A percentile compares a stretch with the other conserved stretches of the same genome.
Conservation (phyloP, 2,797 vertebrate genomes). For the Hafferia zeledoni region DNA sequence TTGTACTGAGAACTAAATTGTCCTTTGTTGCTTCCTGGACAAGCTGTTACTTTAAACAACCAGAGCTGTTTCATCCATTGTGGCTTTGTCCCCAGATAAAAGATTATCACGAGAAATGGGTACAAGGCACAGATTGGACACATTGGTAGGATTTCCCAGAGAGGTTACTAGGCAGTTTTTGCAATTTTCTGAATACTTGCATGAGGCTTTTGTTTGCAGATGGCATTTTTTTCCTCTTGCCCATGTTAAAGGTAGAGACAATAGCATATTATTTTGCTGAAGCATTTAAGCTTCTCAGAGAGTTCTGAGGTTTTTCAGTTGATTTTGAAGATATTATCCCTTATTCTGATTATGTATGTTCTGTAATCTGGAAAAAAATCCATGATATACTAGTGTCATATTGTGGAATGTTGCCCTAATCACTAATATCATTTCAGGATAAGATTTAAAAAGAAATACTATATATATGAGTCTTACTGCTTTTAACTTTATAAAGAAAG, state of each 20-base stretch:
- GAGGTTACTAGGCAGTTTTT: neutral
- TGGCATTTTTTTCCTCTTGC: neutral
- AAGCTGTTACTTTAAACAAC: neutral
- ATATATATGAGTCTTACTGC: neutral
- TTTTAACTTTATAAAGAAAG: neutral
- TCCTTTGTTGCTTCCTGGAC: neutral
- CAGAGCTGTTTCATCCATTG: slow-evolving; percentile 4
- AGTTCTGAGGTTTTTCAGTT: neutral
- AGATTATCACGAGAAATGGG: slow-evolving; percentile 1
- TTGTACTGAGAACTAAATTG: neutral
- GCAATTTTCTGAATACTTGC: neutral
- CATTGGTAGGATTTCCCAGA: neutral
- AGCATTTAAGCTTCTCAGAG: neutral
- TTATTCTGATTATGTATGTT: neutral
- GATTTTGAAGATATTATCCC: neutral
- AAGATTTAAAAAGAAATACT: neutral
- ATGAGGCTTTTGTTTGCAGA: neutral
- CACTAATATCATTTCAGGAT: neutral
- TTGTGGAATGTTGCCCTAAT: neutral
- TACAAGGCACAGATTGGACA: neutral
- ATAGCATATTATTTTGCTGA: neutral
- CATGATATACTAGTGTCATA: neutral
- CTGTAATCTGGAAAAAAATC: neutral
- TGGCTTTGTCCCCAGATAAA: slow-evolving; percentile 35
- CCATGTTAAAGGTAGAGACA: neutral